Base-by-base conservation (phyloP, 2,888 invertebrate genomes). In the Petrophora chlorosata region DNA sequence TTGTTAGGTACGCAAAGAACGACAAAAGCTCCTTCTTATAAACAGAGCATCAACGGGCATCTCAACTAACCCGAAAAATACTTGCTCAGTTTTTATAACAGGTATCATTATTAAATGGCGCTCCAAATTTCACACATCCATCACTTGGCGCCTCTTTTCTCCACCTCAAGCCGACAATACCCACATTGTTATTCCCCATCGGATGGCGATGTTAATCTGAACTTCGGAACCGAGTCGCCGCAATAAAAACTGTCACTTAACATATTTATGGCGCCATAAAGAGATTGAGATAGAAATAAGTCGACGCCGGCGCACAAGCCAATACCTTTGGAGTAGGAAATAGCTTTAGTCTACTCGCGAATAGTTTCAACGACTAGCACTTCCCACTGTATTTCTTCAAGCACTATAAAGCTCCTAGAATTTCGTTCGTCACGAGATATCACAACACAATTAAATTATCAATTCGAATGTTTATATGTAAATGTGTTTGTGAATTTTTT, bases 181-280 rank as follows among this genome's bases (percentile, higher is more conserved):
- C 42, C 48, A 49, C 51, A 77, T 85, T 79, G 70, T 76, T 79
- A 84, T 85, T 79, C 83, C 61, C 63, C 63, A 63, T 61, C 76
- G 36, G 42, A 67, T 42, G 32, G 67, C 15, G 78, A 85, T 82
- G 81, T 80, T 85, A 84, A 85, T 85, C 81, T 79, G 69, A 70
- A 69, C 78, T 73, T 73, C 76, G 76, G 82, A 81, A 82, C 80
- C 70, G 61, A 74, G 78, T 76, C 73, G 70, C 64, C 62, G 81
- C 78, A 79, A 85, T 87, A 89, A 87, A 87, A 86, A 79, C 85
- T 83, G 85, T 82, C 85, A 76, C 78, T 79, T 76, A 62, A 76
- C 65, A 75, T 85, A 85, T 88, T 89, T 89, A 88, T 79, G 81
- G 78, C 61, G 76, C 75, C 65, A 85, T 85, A 86, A 87, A 88